Base-by-base conservation (phyloP, 2,797 vertebrate genomes). In the Serranus cabrilla region DNA sequence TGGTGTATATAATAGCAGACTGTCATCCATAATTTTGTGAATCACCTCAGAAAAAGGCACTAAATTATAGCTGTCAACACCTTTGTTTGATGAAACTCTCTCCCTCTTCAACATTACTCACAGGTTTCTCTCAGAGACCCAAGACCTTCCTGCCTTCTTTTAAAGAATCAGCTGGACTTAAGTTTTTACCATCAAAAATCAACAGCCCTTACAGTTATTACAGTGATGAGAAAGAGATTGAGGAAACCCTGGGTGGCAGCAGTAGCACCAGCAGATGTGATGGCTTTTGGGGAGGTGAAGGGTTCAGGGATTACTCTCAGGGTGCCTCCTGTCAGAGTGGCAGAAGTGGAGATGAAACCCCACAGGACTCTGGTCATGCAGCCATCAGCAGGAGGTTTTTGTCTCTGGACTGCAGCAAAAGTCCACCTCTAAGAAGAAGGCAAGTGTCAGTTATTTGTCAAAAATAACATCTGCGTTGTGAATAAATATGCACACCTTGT, bases 81-180 rank as follows among this genome's bases (percentile, higher is more conserved):
- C 18, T 59, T 62, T 11, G 25, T 50, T 65, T 66, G 17, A 74
- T 78, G 5, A 64, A 78, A 59, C 14, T n/a, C 40, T 77, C 17
- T 74, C 18, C 20, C 11, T 66, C 13, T 81, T 75, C 27, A 66
- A 50, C 80, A 31, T 76, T 67, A 27, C 39, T 82, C 72, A 60
- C 78, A 95, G 94, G 60, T 91, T 90, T 88, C 70, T 83, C 90
- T 73, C 87, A 90, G 68, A 90, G 74, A 76, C 43, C 76, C 63
- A 88, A 64, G 27, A 87, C 2, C 42, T 87, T 84, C 59, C 47
- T 82, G 14, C 81, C 85, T 21, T 60, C 81, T 56, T 80, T 83
- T 23, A 87, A 89, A 76, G 68, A 67, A 72, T 76, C 74, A 39
- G 55, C 40, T 76, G 75, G 50, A 56, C 21, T 81, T n/a, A 60